phyloP scores from a whole-genome alignment of 2,113 vertebrate genomes.

The Syrmaticus mikado region DNA sequence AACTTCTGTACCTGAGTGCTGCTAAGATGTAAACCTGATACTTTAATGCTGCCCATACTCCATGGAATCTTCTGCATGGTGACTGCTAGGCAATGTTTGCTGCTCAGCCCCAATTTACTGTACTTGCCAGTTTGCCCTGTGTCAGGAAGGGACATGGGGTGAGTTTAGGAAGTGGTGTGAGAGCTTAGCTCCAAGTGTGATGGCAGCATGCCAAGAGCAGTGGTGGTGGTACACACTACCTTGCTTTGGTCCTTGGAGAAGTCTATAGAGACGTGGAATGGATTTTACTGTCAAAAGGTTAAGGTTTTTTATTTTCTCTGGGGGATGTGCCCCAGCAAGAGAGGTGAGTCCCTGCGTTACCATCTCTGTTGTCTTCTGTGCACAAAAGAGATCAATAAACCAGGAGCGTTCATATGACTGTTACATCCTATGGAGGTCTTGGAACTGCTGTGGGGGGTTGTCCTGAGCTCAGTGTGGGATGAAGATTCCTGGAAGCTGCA shows the following conservation, averaged over 20 bases:
- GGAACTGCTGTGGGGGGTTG: background rate
- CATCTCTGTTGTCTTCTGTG: background rate
- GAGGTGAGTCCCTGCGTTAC: background rate
- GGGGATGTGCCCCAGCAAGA: accelerated
- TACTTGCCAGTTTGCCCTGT: background rate
- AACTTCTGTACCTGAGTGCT: background rate
- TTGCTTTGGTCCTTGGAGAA: accelerated
- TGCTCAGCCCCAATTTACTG: background rate
- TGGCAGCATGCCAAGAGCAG: background rate
- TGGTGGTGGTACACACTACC: background rate
- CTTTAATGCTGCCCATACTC: background rate
- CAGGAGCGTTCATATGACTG: background rate
- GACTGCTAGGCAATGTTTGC: background rate
- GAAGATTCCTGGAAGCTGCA: background rate
- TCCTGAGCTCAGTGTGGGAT: background rate
- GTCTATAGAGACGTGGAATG: background rate
- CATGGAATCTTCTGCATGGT: background rate
- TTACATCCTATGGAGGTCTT: background rate
- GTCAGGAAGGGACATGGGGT: background rate
- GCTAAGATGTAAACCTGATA: background rate
- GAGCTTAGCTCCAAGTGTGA: background rate
- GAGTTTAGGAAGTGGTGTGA: background rate
- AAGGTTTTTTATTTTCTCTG: background rate
- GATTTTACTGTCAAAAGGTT: background rate
- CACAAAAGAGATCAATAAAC: background rate